These are phyloP conservation scores for Fundulus diaphanus DNA, from an alignment of 2,797 vertebrate genomes.

Conservation along the genomic window DNA sequence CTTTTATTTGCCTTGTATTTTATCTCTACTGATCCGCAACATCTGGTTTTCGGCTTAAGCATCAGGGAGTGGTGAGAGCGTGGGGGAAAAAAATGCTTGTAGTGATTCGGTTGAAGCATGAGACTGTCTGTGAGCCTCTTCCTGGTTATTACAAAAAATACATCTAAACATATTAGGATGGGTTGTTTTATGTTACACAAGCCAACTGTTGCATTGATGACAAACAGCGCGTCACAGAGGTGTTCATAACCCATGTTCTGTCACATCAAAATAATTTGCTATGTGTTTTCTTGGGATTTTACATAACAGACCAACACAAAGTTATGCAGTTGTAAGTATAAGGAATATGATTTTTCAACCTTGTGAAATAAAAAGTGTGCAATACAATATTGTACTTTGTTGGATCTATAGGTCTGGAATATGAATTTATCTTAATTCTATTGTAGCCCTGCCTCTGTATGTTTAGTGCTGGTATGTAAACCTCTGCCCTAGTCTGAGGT, in stretches of 20 bases:
- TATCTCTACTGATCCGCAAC: slow-evolving; percentile 78
- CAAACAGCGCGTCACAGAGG: slow-evolving; percentile 29
- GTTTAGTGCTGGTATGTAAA: neutral
- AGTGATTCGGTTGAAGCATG: slow-evolving; percentile 61
- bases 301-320: neutral
- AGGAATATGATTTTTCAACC: neutral
- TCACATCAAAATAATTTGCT: neutral
- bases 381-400: neutral
- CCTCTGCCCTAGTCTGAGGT: neutral
- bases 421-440: neutral
- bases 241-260: neutral
- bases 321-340: neutral
- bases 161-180: slow-evolving; percentile 54
- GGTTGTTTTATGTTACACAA: slow-evolving; percentile 51
- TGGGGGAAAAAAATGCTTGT: slow-evolving; percentile 55
- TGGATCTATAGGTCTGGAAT: neutral
- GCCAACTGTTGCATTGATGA: too few relatives aligned
- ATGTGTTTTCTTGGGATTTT: neutral
- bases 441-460: neutral
- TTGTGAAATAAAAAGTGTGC: neutral
- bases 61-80: slow-evolving; percentile 63
- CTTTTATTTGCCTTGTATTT: slow-evolving; percentile 79
- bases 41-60: slow-evolving; percentile 81
- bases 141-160: slow-evolving; percentile 65
- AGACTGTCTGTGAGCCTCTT: slow-evolving; percentile 61